Conservation (phyloP, 2,113 vertebrate genomes). For the Candoia aspera region DNA sequence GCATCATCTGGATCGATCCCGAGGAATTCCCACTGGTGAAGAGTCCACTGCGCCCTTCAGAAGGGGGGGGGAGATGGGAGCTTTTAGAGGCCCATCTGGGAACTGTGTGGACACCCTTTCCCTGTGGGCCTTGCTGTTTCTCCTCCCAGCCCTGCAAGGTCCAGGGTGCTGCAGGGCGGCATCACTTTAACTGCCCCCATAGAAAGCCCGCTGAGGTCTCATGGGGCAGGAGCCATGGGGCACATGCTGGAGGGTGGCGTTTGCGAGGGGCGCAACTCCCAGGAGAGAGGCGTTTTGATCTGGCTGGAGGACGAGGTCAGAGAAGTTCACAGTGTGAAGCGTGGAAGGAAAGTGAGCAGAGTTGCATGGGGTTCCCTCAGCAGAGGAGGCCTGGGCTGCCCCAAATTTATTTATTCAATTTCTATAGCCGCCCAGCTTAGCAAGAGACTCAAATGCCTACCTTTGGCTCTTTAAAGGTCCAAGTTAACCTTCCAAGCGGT, state of each 20-base stretch:
- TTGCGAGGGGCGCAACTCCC: neutral
- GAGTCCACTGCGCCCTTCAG: neutral
- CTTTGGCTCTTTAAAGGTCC: neutral
- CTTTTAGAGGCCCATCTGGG: neutral
- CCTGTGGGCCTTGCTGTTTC: rapidly evolving
- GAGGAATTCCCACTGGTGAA: slow-evolving; percentile 91
- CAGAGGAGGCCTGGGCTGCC: neutral
- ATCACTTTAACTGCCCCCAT: too few relatives aligned
- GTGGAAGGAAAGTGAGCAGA: neutral
- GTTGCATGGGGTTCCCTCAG: neutral
- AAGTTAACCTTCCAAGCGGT: too few relatives aligned
- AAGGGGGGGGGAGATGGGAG: too few relatives aligned
- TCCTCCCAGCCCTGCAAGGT: neutral
- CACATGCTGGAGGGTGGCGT: neutral
- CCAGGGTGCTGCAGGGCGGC: neutral
- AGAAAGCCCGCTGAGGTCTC: too few relatives aligned
- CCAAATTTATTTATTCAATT: too few relatives aligned
- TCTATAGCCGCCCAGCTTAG: too few relatives aligned
- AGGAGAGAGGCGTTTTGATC: neutral
- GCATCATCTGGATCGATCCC: slow-evolving; percentile 94
- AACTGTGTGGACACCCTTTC: neutral
- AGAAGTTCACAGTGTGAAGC: neutral
- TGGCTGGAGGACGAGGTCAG: neutral
- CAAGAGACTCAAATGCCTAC: too few relatives aligned
- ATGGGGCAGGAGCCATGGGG: too few relatives aligned